Evolutionary conservation across 1,140 invertebrate species (phyloP).

Genomic region (Orchestia grillus): DNA sequence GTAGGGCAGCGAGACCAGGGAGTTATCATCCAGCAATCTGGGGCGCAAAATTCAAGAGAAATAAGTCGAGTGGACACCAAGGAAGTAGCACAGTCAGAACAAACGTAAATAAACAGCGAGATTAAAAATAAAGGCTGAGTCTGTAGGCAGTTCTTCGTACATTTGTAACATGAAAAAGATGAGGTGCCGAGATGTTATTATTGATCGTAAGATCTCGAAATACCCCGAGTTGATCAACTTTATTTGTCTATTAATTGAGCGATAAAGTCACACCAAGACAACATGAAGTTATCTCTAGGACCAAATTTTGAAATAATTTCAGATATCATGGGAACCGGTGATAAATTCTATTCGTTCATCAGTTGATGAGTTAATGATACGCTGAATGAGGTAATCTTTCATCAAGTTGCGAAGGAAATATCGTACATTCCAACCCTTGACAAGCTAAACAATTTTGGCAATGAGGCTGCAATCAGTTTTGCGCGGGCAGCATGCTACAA

Average conservation of each 20-base stretch:
- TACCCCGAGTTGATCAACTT: background rate
- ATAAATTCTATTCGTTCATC: background rate
- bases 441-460: too few species aligned
- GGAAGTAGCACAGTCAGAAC: background rate
- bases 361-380: background rate
- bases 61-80: background rate
- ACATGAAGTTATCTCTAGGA: background rate
- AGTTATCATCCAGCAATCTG: conserved; percentile 18
- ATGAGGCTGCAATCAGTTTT: too few species aligned
- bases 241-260: background rate
- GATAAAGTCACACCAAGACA: background rate
- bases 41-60: background rate
- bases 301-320: background rate
- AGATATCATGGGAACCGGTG: background rate
- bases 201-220: background rate
- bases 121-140: background rate
- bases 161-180: background rate
- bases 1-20: background rate
- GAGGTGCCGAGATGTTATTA: background rate
- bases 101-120: background rate
- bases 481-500: too few species aligned
- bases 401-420: background rate
- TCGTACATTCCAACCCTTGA: too few species aligned
- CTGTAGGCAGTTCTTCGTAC: background rate
- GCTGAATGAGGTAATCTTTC: background rate